Evolutionary conservation across 2,797 vertebrate genomes (phyloP), one percentile per base, ranked within the genome.

Genomic region (Tamandua tetradactyla): DNA sequence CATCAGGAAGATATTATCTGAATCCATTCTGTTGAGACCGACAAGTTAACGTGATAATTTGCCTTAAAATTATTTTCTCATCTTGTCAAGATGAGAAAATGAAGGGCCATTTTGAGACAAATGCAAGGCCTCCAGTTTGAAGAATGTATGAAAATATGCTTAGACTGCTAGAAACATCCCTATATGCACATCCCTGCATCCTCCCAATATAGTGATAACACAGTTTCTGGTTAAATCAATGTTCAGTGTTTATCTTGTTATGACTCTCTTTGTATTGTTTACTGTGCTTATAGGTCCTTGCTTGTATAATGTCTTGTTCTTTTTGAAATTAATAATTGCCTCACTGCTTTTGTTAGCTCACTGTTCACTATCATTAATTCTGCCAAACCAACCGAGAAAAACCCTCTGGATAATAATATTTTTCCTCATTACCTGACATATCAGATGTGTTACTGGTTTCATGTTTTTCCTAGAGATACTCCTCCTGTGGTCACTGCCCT

Each of bases 41-140:
- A 89, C 52, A 87, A 35, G 25, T 95, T 91, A 59, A 84, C 84
- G 23, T 44, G 75, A 55, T 75, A 35, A 69, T 89, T 89, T 94
- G 80, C 59, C 18, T 87, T 66, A 17, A 91, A 68, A 64, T 91
- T 93, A 79, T 68, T 87, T 95, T 79, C n/a, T n/a, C n/a, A 86
- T 89, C 9, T 52, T 86, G 40, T 74, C 57, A 92, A 59, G 74
- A 66, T 88, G 78, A 87, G 32, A 78, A 89, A 87, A 64, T 49
- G 49, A 96, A 75, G 71, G 62, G 55, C 83, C 25, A n/a, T 61
- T 86, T 88, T 68, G 44, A 61, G 81, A 59, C 15, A 69, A 81
- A 85, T 64, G 61, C 15, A 81, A 52, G 27, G 62, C 18, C 83
- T 93, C 22, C 20, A 35, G 49, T 52, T 74, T 59, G 79, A 75